Evolutionary conservation across 1,140 invertebrate species (phyloP), one percentile per base, ranked within the genome.

Genomic region (Diorhabda carinulata): DNA sequence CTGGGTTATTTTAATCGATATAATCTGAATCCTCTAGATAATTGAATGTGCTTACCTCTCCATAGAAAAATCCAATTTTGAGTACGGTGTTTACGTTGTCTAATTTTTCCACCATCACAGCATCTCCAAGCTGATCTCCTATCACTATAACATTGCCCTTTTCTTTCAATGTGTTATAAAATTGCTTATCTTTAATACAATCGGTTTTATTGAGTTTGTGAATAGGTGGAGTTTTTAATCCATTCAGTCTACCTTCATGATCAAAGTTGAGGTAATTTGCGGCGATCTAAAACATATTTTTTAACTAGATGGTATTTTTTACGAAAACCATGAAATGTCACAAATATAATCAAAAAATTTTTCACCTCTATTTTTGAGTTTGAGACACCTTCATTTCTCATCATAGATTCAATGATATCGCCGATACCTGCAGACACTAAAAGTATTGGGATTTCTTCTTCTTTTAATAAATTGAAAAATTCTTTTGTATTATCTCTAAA

Each of bases 371-470:
- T 4, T 8, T 52, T 52, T 52, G 47, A 52, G n/a, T n/a, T n/a
- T 8, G 2, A 8, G n/a, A 52, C n/a, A 8, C 47, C 47, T n/a
- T 6, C 6, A 52, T 3, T 4, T n/a, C 47, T 83, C 6, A 98
- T 82, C 6, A 94, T 85, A 58, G 90, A 87, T 10, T 90, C 83
- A 0, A 97, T 90, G 5, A 92, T 85, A 78, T 96, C 90, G 0
- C 96, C 96, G 42, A 98, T 85, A 1, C 97, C 96, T 44, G 96
- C 96, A 44, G 95, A 97, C 81, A 98, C 97, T 43, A 98, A 91
- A 43, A 98, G 79, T 9, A 97, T 83, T 0, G 96, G 96, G 40
- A 98, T 89, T 61, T 88, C 80, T 3, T 86, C 77, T 3, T 78
- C 74, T 47, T 90, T 74, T 9, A 96, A 82, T 69, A 84, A 84